These are phyloP conservation scores for Pseudeuparius sepicola DNA, from an alignment of 2,888 invertebrate genomes.

Conservation along the genomic window DNA sequence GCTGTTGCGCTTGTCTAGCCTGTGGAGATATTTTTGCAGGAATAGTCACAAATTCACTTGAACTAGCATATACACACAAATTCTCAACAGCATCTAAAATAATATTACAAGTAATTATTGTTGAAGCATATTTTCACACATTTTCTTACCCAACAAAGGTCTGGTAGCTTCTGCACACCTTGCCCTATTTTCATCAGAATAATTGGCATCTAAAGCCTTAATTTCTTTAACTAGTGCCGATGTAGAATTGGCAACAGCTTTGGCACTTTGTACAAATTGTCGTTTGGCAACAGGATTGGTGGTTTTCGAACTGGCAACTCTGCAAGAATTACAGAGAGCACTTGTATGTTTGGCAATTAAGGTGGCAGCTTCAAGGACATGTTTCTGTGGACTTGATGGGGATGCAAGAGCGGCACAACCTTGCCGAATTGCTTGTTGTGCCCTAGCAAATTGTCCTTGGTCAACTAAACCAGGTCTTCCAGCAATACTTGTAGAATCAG, in stretches of 20 bases:
- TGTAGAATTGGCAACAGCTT: conserved; percentile 94
- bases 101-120: conserved; percentile 8
- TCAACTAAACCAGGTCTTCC: conserved; percentile 85
- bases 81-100: conserved; percentile 75
- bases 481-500: conserved; percentile 81
- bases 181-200: conserved; percentile 63
- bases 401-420: conserved; percentile 74
- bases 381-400: conserved; percentile 64
- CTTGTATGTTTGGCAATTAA: conserved; percentile 94
- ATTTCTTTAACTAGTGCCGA: conserved; percentile 90
- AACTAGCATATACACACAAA: conserved; percentile 85
- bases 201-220: conserved; percentile 79
- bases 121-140: too few species aligned
- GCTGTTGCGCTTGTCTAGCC: conserved; percentile 75
- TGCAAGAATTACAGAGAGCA: conserved; percentile 87
- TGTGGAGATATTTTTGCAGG: conserved; percentile 84
- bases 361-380: conserved; percentile 84
- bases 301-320: conserved; percentile 84
- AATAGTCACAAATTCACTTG: conserved; percentile 85
- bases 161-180: conserved; percentile 69
- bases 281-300: conserved; percentile 85
- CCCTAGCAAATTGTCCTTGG: conserved; percentile 77
- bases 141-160: conserved; percentile 49
- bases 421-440: conserved; percentile 80
- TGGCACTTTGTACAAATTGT: conserved; percentile 95